Conservation (phyloP, 1,140 invertebrate species). For the Adoxophyes honmai region DNA sequence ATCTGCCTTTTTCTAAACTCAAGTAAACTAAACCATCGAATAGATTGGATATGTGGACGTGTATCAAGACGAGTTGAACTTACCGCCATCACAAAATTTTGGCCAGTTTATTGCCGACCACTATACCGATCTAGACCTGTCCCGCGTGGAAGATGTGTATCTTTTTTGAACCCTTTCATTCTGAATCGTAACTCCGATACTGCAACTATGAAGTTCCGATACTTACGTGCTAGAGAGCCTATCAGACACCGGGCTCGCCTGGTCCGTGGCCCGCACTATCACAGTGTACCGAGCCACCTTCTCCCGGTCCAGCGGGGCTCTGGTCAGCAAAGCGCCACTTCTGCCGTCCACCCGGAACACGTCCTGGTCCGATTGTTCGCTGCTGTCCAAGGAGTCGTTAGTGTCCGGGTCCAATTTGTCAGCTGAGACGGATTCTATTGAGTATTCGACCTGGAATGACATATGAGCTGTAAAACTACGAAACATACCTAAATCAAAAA, state of each 20-base stretch:
- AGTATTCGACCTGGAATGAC: constrained; percentile 83
- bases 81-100: too few relatives aligned
- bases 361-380: constrained; percentile 64
- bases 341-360: constrained; percentile 89
- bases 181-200: too few relatives aligned
- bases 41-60: too few relatives aligned
- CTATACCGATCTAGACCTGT: too few relatives aligned
- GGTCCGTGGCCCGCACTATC: constrained; percentile 90
- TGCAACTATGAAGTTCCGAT: not conserved
- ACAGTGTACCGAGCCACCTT: constrained; percentile 91
- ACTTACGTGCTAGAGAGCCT: constrained; percentile 84
- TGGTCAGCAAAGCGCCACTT: constrained; percentile 90
- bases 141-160: too few relatives aligned
- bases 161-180: too few relatives aligned
- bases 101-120: too few relatives aligned
- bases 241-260: constrained; percentile 83
- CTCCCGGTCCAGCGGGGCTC: constrained; percentile 92
- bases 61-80: too few relatives aligned
- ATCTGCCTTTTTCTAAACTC: too few relatives aligned
- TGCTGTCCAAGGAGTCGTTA: constrained; percentile 63
- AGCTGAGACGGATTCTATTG: constrained; percentile 83
- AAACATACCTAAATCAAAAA: too few relatives aligned
- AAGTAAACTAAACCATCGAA: too few relatives aligned
- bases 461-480: too few relatives aligned
- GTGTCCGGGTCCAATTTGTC: constrained; percentile 61